A percentile compares a stretch with the other conserved stretches of the same genome.
Conservation (phyloP, 2,888 invertebrate genomes). For the Drosophila greeni region DNA sequence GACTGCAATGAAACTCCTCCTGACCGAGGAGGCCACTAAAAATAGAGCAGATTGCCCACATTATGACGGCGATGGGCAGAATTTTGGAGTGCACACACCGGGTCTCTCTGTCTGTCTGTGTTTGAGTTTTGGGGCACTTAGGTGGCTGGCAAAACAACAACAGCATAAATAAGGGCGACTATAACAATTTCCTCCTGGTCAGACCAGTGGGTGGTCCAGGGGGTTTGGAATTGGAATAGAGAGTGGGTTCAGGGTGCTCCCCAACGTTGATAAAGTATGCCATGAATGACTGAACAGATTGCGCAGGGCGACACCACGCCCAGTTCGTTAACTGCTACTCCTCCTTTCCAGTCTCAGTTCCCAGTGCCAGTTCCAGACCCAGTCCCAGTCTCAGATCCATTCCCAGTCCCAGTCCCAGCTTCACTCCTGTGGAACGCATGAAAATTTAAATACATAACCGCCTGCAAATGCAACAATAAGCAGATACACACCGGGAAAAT, state of each 20-base stretch:
- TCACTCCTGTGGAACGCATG: slow-evolving; percentile 48
- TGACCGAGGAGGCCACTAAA: slow-evolving; percentile 52
- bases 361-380: no score
- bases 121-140: slow-evolving; percentile 16
- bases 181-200: slow-evolving; percentile 57
- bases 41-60: slow-evolving; percentile 73
- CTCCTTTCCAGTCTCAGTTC: slow-evolving; percentile 4
- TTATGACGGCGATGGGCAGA: slow-evolving; percentile 54
- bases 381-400: slow-evolving; percentile 31
- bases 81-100: slow-evolving; percentile 38
- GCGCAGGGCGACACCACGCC: slow-evolving; percentile 42
- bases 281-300: slow-evolving; percentile 71
- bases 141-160: slow-evolving; percentile 37
- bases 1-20: slow-evolving; percentile 31
- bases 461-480: slow-evolving; percentile 34
- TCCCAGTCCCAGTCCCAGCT: slow-evolving; percentile 33
- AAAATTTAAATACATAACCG: slow-evolving; percentile 50
- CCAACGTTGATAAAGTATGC: slow-evolving; percentile 65
- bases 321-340: slow-evolving; percentile 38
- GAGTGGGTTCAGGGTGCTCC: slow-evolving; percentile 6
- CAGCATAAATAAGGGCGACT: slow-evolving; percentile 34
- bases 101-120: not conserved
- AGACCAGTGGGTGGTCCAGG: slow-evolving; percentile 3
- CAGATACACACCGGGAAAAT: slow-evolving; percentile 18
- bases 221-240: slow-evolving; percentile 4